Evolutionary conservation across 2,888 invertebrate genomes (phyloP).

Genomic region (Teleiodes luculella): DNA sequence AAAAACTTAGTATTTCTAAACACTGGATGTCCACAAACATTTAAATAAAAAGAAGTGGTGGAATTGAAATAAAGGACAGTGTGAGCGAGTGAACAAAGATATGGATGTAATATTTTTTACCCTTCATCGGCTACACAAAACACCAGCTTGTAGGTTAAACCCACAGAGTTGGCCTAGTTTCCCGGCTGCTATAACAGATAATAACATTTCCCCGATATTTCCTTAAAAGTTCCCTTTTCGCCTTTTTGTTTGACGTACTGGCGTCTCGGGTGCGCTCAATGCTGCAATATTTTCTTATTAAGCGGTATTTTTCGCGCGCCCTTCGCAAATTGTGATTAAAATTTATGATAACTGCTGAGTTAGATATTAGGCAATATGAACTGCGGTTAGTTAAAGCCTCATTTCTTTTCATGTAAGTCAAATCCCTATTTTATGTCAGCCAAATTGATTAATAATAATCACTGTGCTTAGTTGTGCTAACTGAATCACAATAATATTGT

Average conservation of each 20-base stretch:
- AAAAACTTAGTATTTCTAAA: too few species aligned
- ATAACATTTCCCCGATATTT: slow-evolving; percentile 25
- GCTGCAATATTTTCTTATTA: slow-evolving; percentile 41
- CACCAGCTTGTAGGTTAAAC: background rate
- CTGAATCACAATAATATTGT: too few species aligned
- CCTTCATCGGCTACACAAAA: background rate
- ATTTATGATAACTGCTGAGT: slow-evolving; percentile 36
- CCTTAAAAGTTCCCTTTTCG: slow-evolving; percentile 22
- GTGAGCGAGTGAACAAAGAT: too few species aligned
- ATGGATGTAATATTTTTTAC: too few species aligned
- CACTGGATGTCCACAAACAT: too few species aligned
- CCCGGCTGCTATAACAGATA: slow-evolving; percentile 25
- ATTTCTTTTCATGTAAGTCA: background rate
- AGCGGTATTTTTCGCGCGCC: slow-evolving; percentile 46
- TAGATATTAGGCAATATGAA: background rate
- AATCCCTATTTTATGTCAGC: too few species aligned
- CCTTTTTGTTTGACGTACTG: slow-evolving; percentile 18
- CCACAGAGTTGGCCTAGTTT: slow-evolving; percentile 20
- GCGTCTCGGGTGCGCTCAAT: slow-evolving; percentile 26
- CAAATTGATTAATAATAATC: too few species aligned
- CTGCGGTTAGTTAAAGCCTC: background rate
- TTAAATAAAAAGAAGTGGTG: too few species aligned
- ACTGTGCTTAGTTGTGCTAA: too few species aligned
- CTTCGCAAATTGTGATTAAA: slow-evolving; percentile 57
- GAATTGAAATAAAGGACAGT: too few species aligned